phyloP scores from a whole-genome alignment of 1,140 invertebrate species.

The Hormaphis cornu region DNA sequence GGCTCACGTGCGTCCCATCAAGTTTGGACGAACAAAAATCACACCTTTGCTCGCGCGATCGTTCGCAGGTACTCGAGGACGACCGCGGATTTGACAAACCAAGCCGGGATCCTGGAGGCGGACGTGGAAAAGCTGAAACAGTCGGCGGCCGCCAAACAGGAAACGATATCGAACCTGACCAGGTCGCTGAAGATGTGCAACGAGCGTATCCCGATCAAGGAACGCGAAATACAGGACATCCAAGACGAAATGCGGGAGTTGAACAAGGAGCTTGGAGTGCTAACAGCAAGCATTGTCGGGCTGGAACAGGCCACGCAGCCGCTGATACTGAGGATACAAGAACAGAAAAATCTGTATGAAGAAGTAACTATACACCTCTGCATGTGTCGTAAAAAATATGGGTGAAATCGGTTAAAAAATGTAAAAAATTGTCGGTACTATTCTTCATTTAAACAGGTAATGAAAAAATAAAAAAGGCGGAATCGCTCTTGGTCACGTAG shows the following conservation, averaged over 20 bases:
- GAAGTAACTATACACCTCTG: constrained; percentile 44
- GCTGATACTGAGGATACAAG: constrained; percentile 64
- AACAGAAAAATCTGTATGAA: constrained; percentile 65
- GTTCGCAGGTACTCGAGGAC: constrained; percentile 47
- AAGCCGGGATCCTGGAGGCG: constrained; percentile 49
- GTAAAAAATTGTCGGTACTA: neutral
- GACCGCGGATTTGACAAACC: constrained; percentile 60
- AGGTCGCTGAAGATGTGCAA: constrained; percentile 70
- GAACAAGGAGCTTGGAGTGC: constrained; percentile 80
- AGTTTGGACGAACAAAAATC: too few species aligned
- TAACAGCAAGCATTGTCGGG: constrained; percentile 81
- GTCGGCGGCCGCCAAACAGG: constrained; percentile 58
- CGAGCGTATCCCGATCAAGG: constrained; percentile 69
- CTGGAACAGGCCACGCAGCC: constrained; percentile 75
- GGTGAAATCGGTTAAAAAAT: neutral
- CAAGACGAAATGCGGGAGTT: constrained; percentile 76
- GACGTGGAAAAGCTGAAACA: constrained; percentile 59
- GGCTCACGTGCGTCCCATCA: too few species aligned
- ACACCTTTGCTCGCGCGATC: neutral
- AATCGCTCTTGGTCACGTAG: too few species aligned
- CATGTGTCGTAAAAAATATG: neutral
- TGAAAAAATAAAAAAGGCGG: too few species aligned
- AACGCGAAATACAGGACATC: constrained; percentile 70
- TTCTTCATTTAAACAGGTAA: constrained; percentile 45
- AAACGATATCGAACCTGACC: constrained; percentile 62